These are phyloP conservation scores for Macrostomum cliftonense DNA, from an alignment of 2,888 invertebrate genomes.

Conservation along the genomic window DNA sequence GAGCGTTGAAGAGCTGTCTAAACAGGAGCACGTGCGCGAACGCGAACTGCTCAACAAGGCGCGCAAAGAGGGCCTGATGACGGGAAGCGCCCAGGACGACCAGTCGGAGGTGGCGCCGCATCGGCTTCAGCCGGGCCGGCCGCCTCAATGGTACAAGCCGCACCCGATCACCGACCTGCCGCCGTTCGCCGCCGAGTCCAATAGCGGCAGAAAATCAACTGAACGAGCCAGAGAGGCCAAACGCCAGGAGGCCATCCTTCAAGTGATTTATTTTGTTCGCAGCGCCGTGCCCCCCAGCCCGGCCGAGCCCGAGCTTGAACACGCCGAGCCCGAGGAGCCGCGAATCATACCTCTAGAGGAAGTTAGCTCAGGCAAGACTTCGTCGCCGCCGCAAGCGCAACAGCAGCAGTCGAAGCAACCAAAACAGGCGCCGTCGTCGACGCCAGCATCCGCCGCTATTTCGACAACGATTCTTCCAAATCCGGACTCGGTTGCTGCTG, in stretches of 20 bases:
- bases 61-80: background rate
- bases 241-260: conserved; percentile 60
- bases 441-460: no score
- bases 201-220: conserved; percentile 27
- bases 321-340: conserved; percentile 55
- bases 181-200: conserved; percentile 7
- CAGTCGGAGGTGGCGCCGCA: no score
- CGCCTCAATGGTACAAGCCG: no score
- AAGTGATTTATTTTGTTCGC: conserved; percentile 37
- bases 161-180: no score
- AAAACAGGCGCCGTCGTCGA: no score
- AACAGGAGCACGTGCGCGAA: conserved; percentile 67
- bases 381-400: no score
- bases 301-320: conserved; percentile 66
- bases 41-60: conserved; percentile 23
- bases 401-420: no score
- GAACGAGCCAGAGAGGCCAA: conserved; percentile 70
- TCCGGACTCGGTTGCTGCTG: no score
- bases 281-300: conserved; percentile 34
- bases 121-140: no score
- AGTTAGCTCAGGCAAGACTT: conserved; percentile 33
- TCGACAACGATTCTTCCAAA: no score
- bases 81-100: background rate
- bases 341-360: conserved; percentile 71
- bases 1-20: conserved; percentile 64